These are phyloP conservation scores for Pristis pectinata DNA, from an alignment of 2,797 vertebrate species.

Conservation along the genomic window DNA sequence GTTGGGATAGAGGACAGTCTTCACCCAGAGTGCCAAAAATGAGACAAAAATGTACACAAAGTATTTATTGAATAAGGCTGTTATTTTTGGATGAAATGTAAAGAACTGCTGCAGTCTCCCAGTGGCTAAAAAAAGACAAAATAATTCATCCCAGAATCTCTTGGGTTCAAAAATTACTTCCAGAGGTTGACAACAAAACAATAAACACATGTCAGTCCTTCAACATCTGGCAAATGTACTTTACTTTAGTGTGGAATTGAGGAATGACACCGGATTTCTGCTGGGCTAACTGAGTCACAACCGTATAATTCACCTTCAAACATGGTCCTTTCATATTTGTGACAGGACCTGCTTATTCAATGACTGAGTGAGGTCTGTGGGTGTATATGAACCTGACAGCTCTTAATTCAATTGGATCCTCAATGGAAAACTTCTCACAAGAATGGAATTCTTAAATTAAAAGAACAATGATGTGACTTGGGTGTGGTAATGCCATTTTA, in stretches of 20 bases:
- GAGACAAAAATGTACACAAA: neutral
- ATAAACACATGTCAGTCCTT: neutral
- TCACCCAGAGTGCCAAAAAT: neutral
- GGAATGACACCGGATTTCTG: neutral
- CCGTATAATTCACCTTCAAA: neutral
- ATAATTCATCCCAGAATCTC: neutral
- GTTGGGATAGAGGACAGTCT: neutral
- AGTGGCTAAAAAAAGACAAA: neutral
- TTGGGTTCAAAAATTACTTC: neutral
- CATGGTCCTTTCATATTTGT: neutral
- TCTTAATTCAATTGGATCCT: neutral
- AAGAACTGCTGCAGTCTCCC: neutral
- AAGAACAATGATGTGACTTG: neutral
- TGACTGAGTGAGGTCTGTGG: neutral
- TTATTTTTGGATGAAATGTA: neutral
- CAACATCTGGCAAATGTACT: neutral
- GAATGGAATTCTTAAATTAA: neutral
- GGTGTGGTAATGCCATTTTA: neutral
- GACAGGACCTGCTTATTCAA: neutral
- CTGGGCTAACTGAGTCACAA: neutral
- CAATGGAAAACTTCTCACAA: neutral
- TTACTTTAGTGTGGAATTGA: neutral
- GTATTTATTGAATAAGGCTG: neutral
- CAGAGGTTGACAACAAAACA: neutral
- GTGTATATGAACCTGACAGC: neutral